phyloP scores from a whole-genome alignment of 1,140 invertebrate species.

The Zaprionus nigranus region DNA sequence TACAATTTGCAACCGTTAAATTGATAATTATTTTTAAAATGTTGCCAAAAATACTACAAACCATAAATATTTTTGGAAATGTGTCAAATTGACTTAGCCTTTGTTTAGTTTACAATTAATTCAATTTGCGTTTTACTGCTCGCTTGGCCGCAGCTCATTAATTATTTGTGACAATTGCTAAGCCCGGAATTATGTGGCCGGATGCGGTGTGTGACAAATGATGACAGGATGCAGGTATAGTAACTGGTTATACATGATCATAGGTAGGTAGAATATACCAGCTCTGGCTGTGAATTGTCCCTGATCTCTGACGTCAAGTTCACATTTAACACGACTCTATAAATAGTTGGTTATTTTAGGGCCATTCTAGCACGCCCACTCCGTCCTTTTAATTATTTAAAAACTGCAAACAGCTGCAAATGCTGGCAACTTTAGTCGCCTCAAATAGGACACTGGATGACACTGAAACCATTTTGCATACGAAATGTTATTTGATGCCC shows the following conservation, averaged over 20 bases:
- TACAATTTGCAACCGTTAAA: neutral
- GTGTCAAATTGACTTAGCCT: slow-evolving; percentile 40
- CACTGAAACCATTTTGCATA: slow-evolving; percentile 50
- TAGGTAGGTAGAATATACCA: neutral
- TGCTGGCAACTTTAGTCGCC: neutral
- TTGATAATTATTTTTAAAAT: neutral
- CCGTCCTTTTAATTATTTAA: slow-evolving; percentile 28
- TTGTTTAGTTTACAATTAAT: slow-evolving; percentile 44
- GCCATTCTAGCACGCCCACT: slow-evolving; percentile 1
- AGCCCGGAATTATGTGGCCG: slow-evolving; percentile 34
- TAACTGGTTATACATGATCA: neutral
- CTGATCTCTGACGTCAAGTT: slow-evolving; percentile 25
- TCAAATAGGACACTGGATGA: slow-evolving; percentile 23
- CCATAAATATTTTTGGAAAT: slow-evolving; percentile 2
- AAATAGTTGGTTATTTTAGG: slow-evolving; percentile 36
- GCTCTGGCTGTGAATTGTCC: neutral
- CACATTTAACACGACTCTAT: slow-evolving; percentile 1
- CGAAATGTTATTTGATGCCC: slow-evolving; percentile 35
- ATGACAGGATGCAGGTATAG: neutral
- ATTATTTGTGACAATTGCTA: slow-evolving; percentile 53
- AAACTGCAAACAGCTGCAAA: slow-evolving; percentile 25
- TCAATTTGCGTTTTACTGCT: slow-evolving; percentile 27
- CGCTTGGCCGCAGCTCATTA: slow-evolving; percentile 17
- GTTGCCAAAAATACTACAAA: neutral
- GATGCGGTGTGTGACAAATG: slow-evolving; percentile 57